Evolutionary conservation across 2,888 invertebrate species (phyloP), one percentile per base, ranked within the genome.

Genomic region (Conchocele bisecta): DNA sequence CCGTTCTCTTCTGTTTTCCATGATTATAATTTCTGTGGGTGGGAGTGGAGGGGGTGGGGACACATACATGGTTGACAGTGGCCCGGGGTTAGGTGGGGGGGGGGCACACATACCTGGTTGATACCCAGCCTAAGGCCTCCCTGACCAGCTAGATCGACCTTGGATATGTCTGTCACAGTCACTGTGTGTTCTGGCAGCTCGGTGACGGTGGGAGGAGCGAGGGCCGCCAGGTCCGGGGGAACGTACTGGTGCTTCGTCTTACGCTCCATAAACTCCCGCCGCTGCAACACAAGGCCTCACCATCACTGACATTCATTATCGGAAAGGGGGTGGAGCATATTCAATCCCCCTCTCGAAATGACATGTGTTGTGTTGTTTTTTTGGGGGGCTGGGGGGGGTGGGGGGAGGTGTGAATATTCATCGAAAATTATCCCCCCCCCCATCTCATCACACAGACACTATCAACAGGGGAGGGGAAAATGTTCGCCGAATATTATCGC

Each of bases 101-200:
- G 6, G 7, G 46, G 17, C n/a, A 41, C 29, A 68, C 60, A 67
- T 57, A 85, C 88, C 69, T 68, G 70, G 61, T 88, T 87, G 26
- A 73, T 69, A 15, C 88, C 87, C 6, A 88, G 80, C 28, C 75
- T 33, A 7, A 84, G 67, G 3, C 86, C 88, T 56, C 79, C 69
- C 29, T 84, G 81, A 6, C 84, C 84, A 28, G 84, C 76, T 35
- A 86, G 75, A 57, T 88, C 87, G 6, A 88, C 70, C 31, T 87
- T 84, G 2, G 85, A 83, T 44, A 89, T 82, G 54, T 89, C 85
- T 20, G 87, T 85, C 28, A 89, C 81, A 20, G 86, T 86, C 6
- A 89, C 87, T 5, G 86, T 87, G 57, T 88, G 88, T 6, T 84
- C 71, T n/a, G 85, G 86, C 28, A 88, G 73, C 48, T 88, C 87